Evolutionary conservation across 2,113 vertebrate genomes (phyloP), one percentile per base, ranked within the genome.

Genomic region (Saccopteryx bilineata): DNA sequence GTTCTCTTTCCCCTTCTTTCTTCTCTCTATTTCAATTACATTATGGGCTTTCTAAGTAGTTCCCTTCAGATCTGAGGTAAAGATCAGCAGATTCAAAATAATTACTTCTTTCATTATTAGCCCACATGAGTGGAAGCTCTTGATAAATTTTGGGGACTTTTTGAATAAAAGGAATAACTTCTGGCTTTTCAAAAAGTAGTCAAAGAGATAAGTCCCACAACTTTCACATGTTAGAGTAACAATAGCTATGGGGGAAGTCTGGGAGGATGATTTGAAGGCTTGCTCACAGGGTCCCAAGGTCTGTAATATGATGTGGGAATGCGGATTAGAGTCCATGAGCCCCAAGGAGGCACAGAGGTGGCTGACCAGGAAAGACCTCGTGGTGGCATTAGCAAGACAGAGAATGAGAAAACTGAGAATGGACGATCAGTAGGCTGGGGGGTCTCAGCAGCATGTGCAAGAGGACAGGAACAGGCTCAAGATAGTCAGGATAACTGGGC

Each of bases 371-470:
- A 72, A 83, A 79, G 65, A 68, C 14, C 8, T 60, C 58, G 28
- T 13, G 5, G 1, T 72, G 50, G 18, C 33, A 28, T 68, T 76
- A 39, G 69, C 50, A 60, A 39, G 26, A 24, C 28, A 66, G 17
- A 69, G 33, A 78, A n/a, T 21, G 28, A 48, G 1, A 39, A 8
- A 23, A 26, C 24, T 33, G n/a, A 52, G n/a, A 74, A 21, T 31
- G 2, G 19, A 54, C 17, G 60, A 17, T 0, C 28, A 1, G 9
- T n/a, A 23, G 56, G 10, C 7, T 50, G 11, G 2, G 3, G 3
- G 46, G 15, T 14, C 56, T 81, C 56, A 4, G 6, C 19, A 26
- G 7, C 28, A 19, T 31, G 17, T 13, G 46, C 48, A 11, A n/a
- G 61, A 46, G 21, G 39, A 50, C 5, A n/a, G 50, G n/a, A 52